Base-by-base conservation (phyloP, 92 coral and sea anemone species). In the Porites evermanni region DNA sequence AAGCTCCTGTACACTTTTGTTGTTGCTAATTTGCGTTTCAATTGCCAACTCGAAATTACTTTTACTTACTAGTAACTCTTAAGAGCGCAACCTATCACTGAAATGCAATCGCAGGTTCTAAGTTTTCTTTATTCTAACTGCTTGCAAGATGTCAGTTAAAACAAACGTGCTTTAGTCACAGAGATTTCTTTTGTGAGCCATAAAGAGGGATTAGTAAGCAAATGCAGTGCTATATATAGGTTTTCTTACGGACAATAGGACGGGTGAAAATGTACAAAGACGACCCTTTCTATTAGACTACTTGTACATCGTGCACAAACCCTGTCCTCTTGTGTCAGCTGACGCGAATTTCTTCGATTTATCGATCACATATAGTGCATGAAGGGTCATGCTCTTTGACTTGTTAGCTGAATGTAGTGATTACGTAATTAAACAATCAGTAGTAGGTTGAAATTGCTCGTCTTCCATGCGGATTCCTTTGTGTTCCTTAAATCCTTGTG, bases 181-280 rank as follows among this genome's bases (percentile, higher is more conserved):
- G 7, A 16, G 53, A 21, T 19, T 64, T 20, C 80, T 79, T 78
- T 79, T 79, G 82, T 64, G 14, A 18, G 44, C 72, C 72, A 77
- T 59, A 19, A 38, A 64, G 60, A 79, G 2, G 72, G 82, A 79
- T 79, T 64, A 44, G 61, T 24, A 21, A 16, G 47, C 20, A 18
- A 79, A 66, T 66, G 38, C 58, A 50, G 21, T 13, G 84, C 84
- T 79, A 67, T 52, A 53, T 66, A 66, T 79, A 67, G 74, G 58
- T 7, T 20, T 19, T 24, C 63, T 18, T 26, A 7, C 11, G 56
- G 50, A 78, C 70, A 78, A 78, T 29, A 26, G 19, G 18, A 53
- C 10, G 11, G 17, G 32, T 47, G 56, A 47, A 38, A 64, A 64
- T 63, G 74, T 65, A 67, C 9, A 50, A 67, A 79, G 19, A 50